These are phyloP conservation scores for Cyrtonyx montezumae DNA, from an alignment of 2,113 vertebrate genomes.

Conservation along the genomic window DNA sequence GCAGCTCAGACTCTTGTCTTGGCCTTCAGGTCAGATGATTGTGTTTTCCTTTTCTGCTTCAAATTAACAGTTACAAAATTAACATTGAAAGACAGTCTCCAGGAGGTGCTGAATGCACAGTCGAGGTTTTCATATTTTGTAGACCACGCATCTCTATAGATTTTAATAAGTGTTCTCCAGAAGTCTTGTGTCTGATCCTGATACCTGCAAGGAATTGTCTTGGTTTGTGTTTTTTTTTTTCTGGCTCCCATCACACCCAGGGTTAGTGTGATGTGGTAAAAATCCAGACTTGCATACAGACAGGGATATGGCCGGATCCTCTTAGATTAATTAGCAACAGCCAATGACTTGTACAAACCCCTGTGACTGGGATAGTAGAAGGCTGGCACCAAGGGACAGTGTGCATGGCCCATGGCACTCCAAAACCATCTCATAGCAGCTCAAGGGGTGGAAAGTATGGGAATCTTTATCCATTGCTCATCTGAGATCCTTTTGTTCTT, in stretches of 20 bases:
- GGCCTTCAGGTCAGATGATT: neutral
- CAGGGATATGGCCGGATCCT: neutral
- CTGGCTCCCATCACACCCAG: neutral
- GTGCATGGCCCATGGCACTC: accelerated
- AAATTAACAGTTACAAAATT: neutral
- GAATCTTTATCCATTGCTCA: neutral
- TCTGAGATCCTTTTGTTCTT: neutral
- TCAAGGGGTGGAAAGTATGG: accelerated
- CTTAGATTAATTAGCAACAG: neutral
- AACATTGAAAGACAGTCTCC: neutral
- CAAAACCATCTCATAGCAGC: neutral
- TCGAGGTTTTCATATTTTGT: accelerated
- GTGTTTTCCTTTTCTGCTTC: neutral
- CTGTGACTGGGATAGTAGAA: neutral
- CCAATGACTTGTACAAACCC: neutral
- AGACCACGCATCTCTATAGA: neutral
- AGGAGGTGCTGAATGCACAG: neutral
- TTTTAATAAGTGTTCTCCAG: neutral
- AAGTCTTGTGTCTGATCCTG: neutral
- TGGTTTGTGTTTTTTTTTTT: neutral
- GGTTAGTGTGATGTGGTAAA: neutral
- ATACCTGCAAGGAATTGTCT: neutral
- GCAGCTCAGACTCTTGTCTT: neutral
- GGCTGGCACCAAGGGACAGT: neutral
- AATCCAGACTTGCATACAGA: accelerated